Conservation (phyloP, 2,113 vertebrate genomes). For the Tachysurus vachellii region DNA sequence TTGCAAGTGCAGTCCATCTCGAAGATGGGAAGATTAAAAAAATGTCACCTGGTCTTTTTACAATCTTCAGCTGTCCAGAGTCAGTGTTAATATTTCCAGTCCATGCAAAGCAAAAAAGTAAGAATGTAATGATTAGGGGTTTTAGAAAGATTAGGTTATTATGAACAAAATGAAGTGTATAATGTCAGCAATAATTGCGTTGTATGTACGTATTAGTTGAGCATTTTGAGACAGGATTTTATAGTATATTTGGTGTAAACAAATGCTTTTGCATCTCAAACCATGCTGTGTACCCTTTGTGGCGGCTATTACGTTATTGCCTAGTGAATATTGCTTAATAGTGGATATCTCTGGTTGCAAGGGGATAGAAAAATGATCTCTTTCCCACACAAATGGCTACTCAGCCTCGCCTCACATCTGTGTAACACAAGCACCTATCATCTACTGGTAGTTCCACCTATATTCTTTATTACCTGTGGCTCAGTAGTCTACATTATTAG, state of each 20-base stretch:
- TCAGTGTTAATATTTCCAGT: background rate
- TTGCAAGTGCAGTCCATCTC: background rate
- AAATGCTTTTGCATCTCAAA: background rate
- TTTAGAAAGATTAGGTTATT: background rate
- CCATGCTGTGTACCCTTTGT: background rate
- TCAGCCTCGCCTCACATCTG: background rate
- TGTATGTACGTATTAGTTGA: background rate
- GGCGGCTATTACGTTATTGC: background rate
- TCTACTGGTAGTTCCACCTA: background rate
- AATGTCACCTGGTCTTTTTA: slow-evolving; percentile 6
- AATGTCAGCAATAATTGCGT: background rate
- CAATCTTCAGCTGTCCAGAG: background rate
- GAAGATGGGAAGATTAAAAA: background rate
- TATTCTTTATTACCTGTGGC: background rate
- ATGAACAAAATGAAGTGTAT: background rate
- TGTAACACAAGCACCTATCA: background rate
- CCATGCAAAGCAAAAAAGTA: background rate
- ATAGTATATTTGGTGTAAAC: background rate
- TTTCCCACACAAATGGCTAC: background rate
- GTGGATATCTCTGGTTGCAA: background rate
- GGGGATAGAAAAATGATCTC: background rate
- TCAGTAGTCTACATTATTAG: background rate
- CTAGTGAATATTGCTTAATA: background rate
- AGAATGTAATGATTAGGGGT: background rate
- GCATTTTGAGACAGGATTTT: background rate